These are phyloP conservation scores for Drosophila lacertosa DNA, from an alignment of 1,140 invertebrate species.

Conservation along the genomic window DNA sequence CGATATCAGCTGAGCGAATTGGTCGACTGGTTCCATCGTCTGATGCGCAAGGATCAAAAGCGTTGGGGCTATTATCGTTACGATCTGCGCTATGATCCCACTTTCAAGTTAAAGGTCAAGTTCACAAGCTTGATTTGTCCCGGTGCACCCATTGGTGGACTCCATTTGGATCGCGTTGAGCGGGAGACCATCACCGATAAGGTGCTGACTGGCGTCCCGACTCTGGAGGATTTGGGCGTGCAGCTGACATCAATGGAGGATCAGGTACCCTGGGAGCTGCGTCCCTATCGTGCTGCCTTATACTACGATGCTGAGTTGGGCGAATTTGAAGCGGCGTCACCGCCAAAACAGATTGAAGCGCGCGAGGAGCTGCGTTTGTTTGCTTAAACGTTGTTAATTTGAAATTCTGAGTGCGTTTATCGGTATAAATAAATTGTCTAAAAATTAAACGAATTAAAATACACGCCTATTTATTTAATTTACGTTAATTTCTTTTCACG, in stretches of 20 bases:
- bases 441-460: constrained; percentile 31
- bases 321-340: constrained; percentile 88
- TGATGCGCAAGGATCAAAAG: constrained; percentile 89
- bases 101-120: constrained; percentile 88
- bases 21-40: constrained; percentile 87
- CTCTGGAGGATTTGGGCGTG: constrained; percentile 94
- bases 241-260: constrained; percentile 90
- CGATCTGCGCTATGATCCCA: constrained; percentile 89
- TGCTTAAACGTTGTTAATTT: constrained; percentile 64
- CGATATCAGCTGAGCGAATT: constrained; percentile 92
- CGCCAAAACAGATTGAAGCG: constrained; percentile 85
- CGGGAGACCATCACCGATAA: constrained; percentile 92
- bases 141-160: constrained; percentile 87
- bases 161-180: constrained; percentile 93
- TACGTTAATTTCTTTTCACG: too few species aligned
- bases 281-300: constrained; percentile 86
- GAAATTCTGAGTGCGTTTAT: constrained; percentile 68
- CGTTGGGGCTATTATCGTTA: constrained; percentile 88
- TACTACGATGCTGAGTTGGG: constrained; percentile 91
- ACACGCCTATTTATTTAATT: not conserved
- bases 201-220: constrained; percentile 88
- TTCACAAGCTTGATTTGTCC: constrained; percentile 86
- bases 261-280: constrained; percentile 91
- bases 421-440: constrained; percentile 47
- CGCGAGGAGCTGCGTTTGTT: constrained; percentile 66